phyloP scores from a whole-genome alignment of 37 sponge, comb jelly and placozoan species.

The Amphimedon queenslandica region DNA sequence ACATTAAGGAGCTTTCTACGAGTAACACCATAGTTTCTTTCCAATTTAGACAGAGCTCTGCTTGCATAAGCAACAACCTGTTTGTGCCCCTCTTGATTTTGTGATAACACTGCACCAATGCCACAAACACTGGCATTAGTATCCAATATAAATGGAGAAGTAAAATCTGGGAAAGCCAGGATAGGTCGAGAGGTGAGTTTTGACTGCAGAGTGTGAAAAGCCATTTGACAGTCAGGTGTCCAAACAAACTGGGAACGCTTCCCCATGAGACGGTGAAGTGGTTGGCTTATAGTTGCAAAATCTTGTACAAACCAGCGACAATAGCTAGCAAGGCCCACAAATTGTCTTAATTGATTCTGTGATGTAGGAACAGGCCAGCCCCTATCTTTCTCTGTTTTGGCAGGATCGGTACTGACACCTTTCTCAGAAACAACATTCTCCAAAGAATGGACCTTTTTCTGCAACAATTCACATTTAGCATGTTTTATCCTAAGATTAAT shows the following conservation, averaged over 20 bases:
- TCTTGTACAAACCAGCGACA: neutral
- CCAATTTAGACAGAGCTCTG: neutral
- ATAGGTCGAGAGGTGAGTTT: slow-evolving; percentile 1
- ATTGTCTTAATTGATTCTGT: slow-evolving; percentile 7
- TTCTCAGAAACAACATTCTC: slow-evolving; percentile 12
- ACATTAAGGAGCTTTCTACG: neutral
- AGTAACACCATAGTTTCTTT: slow-evolving; percentile 4
- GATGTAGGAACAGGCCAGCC: neutral
- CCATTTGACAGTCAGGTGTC: slow-evolving; percentile 24
- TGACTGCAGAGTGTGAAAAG: slow-evolving; percentile 13
- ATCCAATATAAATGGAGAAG: neutral
- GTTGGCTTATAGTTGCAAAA: slow-evolving; percentile 14
- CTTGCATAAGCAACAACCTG: slow-evolving; percentile 15
- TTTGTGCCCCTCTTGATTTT: neutral
- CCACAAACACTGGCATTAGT: slow-evolving; percentile 4
- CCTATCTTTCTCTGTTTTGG: slow-evolving; percentile 5
- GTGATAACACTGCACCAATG: slow-evolving; percentile 17
- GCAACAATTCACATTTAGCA: too few relatives aligned
- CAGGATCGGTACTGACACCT: slow-evolving; percentile 9
- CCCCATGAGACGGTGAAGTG: slow-evolving; percentile 13
- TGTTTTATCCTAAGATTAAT: too few relatives aligned
- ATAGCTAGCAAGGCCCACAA: slow-evolving; percentile 17
- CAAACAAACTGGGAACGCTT: slow-evolving; percentile 27
- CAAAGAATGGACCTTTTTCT: too few relatives aligned
- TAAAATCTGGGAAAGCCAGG: slow-evolving; percentile 11